Evolutionary conservation across 2,113 vertebrate species (phyloP).

Genomic region (Carlito syrichta): DNA sequence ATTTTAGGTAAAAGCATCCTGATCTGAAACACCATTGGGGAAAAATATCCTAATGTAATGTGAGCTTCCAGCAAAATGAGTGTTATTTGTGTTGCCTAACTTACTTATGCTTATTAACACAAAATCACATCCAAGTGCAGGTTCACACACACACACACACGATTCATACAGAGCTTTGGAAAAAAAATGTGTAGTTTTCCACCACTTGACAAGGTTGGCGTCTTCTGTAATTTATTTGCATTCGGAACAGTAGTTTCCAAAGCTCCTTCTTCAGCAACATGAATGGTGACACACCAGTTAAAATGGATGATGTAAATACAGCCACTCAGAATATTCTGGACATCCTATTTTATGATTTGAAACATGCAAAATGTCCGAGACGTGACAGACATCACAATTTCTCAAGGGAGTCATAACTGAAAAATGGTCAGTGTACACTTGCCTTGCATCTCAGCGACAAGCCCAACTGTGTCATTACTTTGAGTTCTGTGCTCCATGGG

Average conservation of each 20-base stretch:
- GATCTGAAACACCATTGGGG: background rate
- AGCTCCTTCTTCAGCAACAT: background rate
- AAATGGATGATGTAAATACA: background rate
- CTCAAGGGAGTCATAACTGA: background rate
- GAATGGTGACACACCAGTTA: background rate
- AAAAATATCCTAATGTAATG: background rate
- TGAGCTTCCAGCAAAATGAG: background rate
- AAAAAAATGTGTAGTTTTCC: background rate
- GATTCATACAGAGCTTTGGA: background rate
- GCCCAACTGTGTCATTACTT: rapidly evolving
- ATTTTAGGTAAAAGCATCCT: background rate
- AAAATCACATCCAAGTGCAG: background rate
- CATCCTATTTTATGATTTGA: background rate
- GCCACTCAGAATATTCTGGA: background rate
- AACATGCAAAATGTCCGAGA: background rate
- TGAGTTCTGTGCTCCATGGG: background rate
- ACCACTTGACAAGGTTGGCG: background rate
- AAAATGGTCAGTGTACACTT: background rate
- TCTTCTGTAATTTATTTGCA: background rate
- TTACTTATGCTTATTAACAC: background rate
- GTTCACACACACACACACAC: background rate
- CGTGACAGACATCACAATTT: background rate
- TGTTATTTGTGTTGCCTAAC: background rate
- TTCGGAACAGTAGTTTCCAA: background rate
- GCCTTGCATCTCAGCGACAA: background rate